Conservation (phyloP, 2,113 vertebrate genomes). For the Cyphomyrus discorhynchus region DNA sequence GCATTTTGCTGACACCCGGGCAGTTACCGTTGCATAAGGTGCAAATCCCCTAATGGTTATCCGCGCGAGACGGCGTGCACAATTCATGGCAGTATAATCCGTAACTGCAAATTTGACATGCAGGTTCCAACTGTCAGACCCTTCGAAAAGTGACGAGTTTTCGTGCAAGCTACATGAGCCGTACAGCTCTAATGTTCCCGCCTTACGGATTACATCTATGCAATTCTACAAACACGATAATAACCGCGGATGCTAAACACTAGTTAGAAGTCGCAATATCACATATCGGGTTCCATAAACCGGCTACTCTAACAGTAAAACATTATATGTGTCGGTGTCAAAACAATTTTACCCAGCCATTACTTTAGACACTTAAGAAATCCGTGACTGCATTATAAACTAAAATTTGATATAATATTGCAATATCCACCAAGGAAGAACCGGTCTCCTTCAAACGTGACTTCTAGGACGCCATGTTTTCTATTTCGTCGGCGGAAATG, state of each 20-base stretch:
- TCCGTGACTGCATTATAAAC: not conserved
- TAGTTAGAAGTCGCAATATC: not conserved
- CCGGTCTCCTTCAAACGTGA: conserved; percentile 14
- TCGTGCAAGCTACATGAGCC: not conserved
- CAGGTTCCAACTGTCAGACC: not conserved
- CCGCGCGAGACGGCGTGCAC: conserved; percentile 37
- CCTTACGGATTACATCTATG: not conserved
- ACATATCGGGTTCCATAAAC: not conserved
- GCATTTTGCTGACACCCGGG: not conserved
- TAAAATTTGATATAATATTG: not conserved
- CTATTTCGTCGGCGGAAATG: not conserved
- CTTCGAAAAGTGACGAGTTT: not conserved
- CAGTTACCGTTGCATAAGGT: conserved; percentile 1
- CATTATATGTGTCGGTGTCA: not conserved
- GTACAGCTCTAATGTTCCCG: not conserved
- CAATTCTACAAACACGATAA: not conserved
- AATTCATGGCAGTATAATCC: not conserved
- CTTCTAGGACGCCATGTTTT: not conserved
- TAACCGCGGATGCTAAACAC: not conserved
- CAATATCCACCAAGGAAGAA: not conserved
- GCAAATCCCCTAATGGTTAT: conserved; percentile 24
- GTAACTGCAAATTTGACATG: not conserved
- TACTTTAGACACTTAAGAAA: not conserved
- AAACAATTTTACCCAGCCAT: not conserved
- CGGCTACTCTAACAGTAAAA: not conserved